A percentile compares a stretch with the other conserved stretches of the same genome.
Evolutionary conservation across 1,140 invertebrate genomes (phyloP).

Genomic region (Eriosoma lanigerum): DNA sequence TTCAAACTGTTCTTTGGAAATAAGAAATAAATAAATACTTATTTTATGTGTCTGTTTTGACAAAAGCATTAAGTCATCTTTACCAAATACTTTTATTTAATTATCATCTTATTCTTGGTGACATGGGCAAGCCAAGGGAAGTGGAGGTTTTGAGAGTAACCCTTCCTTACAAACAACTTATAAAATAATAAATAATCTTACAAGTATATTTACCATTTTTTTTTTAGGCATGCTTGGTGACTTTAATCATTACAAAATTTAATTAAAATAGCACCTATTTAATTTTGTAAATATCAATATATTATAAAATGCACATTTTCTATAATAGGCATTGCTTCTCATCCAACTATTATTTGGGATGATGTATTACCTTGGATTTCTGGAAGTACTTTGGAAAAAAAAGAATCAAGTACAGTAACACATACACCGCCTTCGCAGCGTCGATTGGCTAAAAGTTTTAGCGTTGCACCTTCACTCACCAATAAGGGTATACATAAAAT

Average conservation of each 20-base stretch:
- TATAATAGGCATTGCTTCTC: constrained; percentile 40
- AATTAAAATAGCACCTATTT: constrained; percentile 11
- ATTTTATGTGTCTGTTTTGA: no score
- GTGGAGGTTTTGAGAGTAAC: no score
- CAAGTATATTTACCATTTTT: no score
- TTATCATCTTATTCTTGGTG: constrained; percentile 26
- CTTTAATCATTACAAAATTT: no score
- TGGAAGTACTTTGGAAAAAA: constrained; percentile 41
- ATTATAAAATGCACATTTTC: constrained; percentile 46
- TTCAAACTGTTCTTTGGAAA: no score
- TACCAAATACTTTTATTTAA: neutral
- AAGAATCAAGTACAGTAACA: constrained; percentile 55
- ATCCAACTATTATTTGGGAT: constrained; percentile 48
- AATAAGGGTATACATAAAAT: constrained; percentile 61
- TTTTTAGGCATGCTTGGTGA: no score
- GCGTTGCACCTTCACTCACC: constrained; percentile 71
- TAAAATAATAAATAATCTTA: no score
- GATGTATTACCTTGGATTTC: constrained; percentile 38
- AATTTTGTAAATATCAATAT: constrained; percentile 46
- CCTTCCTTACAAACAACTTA: no score
- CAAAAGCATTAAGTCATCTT: no score
- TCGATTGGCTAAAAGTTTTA: constrained; percentile 85
- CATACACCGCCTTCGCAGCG: constrained; percentile 78
- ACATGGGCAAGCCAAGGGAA: no score
- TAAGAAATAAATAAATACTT: no score